phyloP scores from a whole-genome alignment of 2,113 vertebrate genomes.

The Hippocampus mohnikei region DNA sequence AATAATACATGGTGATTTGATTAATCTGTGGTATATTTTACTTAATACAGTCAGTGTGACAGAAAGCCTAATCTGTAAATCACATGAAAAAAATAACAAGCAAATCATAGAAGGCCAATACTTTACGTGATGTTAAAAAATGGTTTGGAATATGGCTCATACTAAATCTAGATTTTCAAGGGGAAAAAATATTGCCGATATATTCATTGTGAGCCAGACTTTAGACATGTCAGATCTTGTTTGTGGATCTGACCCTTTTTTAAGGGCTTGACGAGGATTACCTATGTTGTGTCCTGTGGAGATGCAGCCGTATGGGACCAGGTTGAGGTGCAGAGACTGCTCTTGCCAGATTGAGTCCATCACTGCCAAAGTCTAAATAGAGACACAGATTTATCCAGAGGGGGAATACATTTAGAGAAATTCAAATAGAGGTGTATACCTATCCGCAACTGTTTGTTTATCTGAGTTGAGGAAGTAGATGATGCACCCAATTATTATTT shows the following conservation, averaged over 20 bases:
- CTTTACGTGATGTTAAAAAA: no score
- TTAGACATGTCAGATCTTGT: neutral
- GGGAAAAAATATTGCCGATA: no score
- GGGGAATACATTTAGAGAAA: neutral
- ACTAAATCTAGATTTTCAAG: no score
- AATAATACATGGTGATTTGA: conserved; percentile 1
- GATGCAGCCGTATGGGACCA: conserved; percentile 79
- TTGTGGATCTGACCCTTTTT: neutral
- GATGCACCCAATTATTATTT: no score
- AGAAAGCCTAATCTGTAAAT: no score
- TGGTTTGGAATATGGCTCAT: no score
- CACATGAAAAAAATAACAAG: no score
- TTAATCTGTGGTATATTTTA: no score
- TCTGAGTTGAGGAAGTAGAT: neutral
- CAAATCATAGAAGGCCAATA: no score
- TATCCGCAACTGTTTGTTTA: neutral
- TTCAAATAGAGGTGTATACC: neutral
- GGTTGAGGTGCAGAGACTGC: conserved; percentile 73
- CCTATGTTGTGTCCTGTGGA: conserved; percentile 76
- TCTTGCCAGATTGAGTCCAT: conserved; percentile 82
- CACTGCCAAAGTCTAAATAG: conserved; percentile 65
- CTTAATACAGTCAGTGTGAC: no score
- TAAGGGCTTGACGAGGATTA: conserved; percentile 20
- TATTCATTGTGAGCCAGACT: neutral
- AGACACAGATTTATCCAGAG: neutral